Conservation (phyloP, 2,797 vertebrate genomes). For the Limosa lapponica region DNA sequence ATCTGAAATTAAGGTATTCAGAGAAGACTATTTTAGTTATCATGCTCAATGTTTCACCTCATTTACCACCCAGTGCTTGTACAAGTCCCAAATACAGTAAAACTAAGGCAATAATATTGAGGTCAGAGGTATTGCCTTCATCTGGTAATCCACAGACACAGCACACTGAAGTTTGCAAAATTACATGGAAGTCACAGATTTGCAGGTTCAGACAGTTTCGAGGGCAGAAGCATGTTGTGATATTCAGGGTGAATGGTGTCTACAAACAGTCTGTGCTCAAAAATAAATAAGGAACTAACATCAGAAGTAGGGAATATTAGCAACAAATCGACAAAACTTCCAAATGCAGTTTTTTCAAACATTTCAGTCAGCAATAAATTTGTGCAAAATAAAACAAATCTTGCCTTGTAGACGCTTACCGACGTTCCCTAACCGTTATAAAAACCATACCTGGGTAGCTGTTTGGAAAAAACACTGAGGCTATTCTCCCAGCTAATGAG, state of each 20-base stretch:
- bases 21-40: background rate
- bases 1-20: background rate
- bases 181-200: background rate
- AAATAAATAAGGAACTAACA: background rate
- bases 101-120: background rate
- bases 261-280: background rate
- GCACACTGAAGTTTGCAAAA: background rate
- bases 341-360: background rate
- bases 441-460: background rate
- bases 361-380: background rate
- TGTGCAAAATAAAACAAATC: background rate
- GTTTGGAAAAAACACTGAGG: background rate
- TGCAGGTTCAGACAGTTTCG: background rate
- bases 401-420: background rate
- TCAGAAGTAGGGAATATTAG: background rate
- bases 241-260: background rate
- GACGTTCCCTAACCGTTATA: background rate
- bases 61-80: background rate
- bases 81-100: background rate
- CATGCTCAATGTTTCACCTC: background rate
- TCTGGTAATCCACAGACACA: background rate
- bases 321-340: background rate
- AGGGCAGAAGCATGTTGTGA: background rate
- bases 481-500: background rate
- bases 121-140: background rate